Conservation (phyloP, 2,797 vertebrate genomes). For the Aselliscus stoliczkanus region DNA sequence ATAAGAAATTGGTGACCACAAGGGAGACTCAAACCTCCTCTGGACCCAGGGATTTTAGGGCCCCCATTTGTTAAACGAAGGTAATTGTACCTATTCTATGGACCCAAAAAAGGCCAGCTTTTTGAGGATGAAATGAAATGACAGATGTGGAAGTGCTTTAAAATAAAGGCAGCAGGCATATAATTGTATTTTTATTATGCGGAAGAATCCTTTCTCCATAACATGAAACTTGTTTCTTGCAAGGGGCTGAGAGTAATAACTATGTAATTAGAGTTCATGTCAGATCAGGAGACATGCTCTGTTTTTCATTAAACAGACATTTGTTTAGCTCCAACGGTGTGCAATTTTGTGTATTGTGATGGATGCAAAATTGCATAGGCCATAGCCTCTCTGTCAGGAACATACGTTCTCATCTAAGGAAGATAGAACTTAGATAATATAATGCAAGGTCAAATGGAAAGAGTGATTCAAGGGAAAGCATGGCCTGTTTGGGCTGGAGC, state of each 20-base stretch:
- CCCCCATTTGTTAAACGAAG: neutral
- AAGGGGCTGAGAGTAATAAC: conserved; percentile 39
- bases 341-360: neutral
- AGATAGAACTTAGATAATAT: conserved; percentile 2
- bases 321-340: neutral
- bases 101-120: neutral
- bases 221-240: neutral
- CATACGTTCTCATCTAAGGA: neutral
- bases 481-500: neutral
- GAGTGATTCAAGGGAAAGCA: neutral
- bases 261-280: conserved; percentile 51
- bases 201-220: conserved; percentile 12
- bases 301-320: conserved; percentile 46
- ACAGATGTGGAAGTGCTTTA: neutral
- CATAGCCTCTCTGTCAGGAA: conserved; percentile 19
- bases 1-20: neutral
- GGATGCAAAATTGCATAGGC: neutral
- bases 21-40: neutral
- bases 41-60: neutral
- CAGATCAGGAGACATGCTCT: conserved; percentile 23
- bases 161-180: neutral
- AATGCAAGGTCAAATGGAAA: conserved; percentile 1
- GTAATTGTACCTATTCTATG: neutral
- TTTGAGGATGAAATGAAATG: neutral
- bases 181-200: neutral